A percentile compares a stretch with the other conserved stretches of the same genome.
Evolutionary conservation across 2,113 vertebrate genomes (phyloP).

Genomic region (Ptilonorhynchus violaceus): DNA sequence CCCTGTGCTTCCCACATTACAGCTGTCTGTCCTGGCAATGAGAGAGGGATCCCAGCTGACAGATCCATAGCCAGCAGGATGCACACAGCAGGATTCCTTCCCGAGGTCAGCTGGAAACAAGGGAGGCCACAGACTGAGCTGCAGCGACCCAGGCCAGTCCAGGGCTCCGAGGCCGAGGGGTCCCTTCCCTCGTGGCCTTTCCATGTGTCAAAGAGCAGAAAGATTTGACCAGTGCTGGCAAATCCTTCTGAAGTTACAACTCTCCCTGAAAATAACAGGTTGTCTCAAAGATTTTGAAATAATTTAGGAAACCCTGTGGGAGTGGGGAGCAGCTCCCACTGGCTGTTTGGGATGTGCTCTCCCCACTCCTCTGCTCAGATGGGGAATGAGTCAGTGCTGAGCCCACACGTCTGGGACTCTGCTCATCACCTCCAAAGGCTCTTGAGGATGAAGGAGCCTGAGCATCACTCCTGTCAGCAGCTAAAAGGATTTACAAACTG

Average conservation of each 20-base stretch:
- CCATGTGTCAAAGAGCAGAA: background rate
- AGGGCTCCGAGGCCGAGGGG: fast-evolving
- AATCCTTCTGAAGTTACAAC: background rate
- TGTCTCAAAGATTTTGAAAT: constrained; percentile 11
- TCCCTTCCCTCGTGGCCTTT: background rate
- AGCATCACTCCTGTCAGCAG: background rate
- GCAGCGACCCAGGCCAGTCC: background rate
- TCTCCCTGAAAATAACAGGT: background rate
- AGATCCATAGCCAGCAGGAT: background rate
- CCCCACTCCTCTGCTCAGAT: constrained; percentile 27
- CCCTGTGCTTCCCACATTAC: background rate
- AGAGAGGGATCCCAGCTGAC: background rate
- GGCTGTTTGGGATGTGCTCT: background rate
- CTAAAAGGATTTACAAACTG: background rate
- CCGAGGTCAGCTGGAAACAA: background rate
- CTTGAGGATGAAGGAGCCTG: background rate
- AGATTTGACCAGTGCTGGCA: background rate
- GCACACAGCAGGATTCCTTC: background rate
- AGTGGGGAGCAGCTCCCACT: constrained; percentile 31
- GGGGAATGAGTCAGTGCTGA: constrained; percentile 51
- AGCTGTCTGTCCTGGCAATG: background rate
- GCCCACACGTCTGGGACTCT: constrained; percentile 54
- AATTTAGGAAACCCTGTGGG: constrained; percentile 49
- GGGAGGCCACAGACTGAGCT: background rate
- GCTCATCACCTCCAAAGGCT: constrained; percentile 6